Percentiles rank a stretch among this genome's conserved stretches.
These are phyloP conservation scores for Turritopsis rubra DNA, from an alignment of 30 jellyfish, hydroid and myxozoan genomes.

Conservation along the genomic window DNA sequence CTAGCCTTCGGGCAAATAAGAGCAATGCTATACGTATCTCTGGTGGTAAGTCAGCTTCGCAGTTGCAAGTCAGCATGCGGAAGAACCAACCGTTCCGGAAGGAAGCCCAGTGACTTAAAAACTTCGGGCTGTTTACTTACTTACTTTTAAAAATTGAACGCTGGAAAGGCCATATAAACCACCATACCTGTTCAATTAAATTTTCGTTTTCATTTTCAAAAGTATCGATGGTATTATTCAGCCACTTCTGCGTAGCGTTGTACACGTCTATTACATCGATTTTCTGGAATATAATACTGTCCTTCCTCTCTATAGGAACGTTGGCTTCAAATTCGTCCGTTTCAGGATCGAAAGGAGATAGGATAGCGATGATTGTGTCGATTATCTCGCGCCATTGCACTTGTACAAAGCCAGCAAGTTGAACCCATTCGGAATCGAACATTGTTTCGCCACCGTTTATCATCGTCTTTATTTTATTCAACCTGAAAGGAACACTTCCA, in stretches of 20 bases:
- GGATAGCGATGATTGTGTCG: conserved; percentile 41
- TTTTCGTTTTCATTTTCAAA: conserved; percentile 69
- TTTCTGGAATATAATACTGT: not conserved
- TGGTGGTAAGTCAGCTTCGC: no score
- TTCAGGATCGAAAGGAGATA: conserved; percentile 40
- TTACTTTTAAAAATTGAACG: not conserved
- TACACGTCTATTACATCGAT: conserved; percentile 3
- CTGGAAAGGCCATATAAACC: not conserved
- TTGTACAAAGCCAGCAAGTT: conserved; percentile 66
- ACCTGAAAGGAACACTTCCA: conserved; percentile 46
- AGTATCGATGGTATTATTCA: conserved; percentile 42
- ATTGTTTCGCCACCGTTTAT: conserved; percentile 63
- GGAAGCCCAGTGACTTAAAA: no score
- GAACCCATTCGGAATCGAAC: conserved; percentile 94
- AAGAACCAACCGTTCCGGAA: not conserved
- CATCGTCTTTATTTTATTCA: conserved; percentile 41
- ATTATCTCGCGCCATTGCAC: conserved; percentile 72
- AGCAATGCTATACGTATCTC: no score
- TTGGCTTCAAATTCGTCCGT: conserved; percentile 12
- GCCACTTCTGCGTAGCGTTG: conserved; percentile 47
- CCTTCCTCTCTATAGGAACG: not conserved
- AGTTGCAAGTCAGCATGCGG: no score
- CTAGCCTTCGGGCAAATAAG: no score
- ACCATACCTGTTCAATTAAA: conserved; percentile 63
- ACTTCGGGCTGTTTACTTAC: no score